A percentile compares a stretch with the other conserved stretches of the same genome.
Evolutionary conservation across 2,113 vertebrate species (phyloP).

Genomic region (Neogobius melanostomus): DNA sequence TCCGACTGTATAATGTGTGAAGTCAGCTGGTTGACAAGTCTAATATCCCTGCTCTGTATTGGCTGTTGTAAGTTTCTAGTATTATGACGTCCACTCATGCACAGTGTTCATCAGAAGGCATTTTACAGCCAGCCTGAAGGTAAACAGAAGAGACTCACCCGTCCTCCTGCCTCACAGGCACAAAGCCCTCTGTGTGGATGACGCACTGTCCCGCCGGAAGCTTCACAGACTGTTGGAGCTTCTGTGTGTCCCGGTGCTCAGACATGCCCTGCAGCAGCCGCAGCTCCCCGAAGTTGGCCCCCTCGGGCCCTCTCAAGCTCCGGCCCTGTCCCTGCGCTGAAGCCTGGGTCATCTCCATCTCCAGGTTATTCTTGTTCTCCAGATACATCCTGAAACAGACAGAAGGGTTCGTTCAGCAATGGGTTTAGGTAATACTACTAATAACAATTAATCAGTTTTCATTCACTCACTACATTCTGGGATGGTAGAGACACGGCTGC

Average conservation of each 20-base stretch:
- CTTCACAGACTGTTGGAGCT: slow-evolving; percentile 70
- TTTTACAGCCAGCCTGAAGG: not conserved
- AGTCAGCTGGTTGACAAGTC: not conserved
- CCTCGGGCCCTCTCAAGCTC: slow-evolving; percentile 63
- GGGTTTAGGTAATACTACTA: too few relatives aligned
- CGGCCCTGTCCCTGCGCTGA: slow-evolving; percentile 61
- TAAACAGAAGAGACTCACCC: slow-evolving; percentile 54
- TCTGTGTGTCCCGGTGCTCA: slow-evolving; percentile 74
- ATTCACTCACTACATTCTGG: too few relatives aligned
- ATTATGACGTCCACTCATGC: not conserved
- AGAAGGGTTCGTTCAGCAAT: not conserved
- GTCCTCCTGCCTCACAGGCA: slow-evolving; percentile 66
- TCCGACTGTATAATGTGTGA: not conserved
- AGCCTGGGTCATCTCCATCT: slow-evolving; percentile 81
- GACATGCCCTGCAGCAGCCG: slow-evolving; percentile 80
- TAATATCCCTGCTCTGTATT: not conserved
- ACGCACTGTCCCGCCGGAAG: slow-evolving; percentile 65
- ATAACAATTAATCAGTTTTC: too few relatives aligned
- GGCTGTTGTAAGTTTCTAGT: not conserved
- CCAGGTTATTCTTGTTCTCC: slow-evolving; percentile 82
- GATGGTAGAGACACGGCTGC: too few relatives aligned
- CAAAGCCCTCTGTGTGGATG: slow-evolving; percentile 63
- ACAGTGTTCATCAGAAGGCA: not conserved
- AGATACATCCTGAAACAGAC: slow-evolving; percentile 77
- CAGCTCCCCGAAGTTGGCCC: slow-evolving; percentile 79